A percentile compares a stretch with the other conserved stretches of the same genome.
These are phyloP conservation scores for Neodiprion fabricii DNA, from an alignment of 1,140 invertebrate species.

Conservation along the genomic window DNA sequence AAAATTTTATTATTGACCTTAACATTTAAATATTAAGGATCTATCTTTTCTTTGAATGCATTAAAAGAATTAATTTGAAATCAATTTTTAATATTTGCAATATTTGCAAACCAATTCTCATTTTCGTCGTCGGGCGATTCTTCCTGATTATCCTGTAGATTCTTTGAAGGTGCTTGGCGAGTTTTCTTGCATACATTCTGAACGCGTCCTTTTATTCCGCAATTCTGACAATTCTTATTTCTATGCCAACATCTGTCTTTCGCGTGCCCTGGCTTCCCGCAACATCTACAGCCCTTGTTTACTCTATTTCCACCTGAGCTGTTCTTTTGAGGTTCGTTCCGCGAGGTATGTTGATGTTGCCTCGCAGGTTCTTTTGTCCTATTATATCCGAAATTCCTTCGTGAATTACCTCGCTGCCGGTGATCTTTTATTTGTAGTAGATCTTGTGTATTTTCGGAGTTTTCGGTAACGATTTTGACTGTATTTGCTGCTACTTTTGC, in stretches of 20 bases:
- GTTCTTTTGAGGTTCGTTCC: background rate
- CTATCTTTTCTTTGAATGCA: slow-evolving; percentile 9
- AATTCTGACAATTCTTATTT: slow-evolving; percentile 15
- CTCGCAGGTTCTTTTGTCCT: background rate
- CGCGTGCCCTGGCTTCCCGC: slow-evolving; percentile 13
- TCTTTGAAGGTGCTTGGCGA: background rate
- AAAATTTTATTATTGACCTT: slow-evolving; percentile 11
- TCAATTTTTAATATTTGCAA: background rate
- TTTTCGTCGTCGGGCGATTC: background rate
- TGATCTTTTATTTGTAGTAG: background rate
- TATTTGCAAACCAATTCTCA: background rate
- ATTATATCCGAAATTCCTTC: too few species aligned
- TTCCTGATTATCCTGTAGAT: background rate
- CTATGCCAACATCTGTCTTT: slow-evolving; percentile 13
- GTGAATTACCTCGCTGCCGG: background rate
- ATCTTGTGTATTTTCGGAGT: background rate
- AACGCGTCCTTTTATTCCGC: slow-evolving; percentile 14
- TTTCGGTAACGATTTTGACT: background rate
- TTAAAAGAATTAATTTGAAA: background rate
- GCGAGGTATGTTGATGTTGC: background rate
- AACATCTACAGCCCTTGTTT: slow-evolving; percentile 1
- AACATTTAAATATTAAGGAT: slow-evolving; percentile 13
- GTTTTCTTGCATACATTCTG: slow-evolving; percentile 12
- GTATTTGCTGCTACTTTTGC: slow-evolving; percentile 4
- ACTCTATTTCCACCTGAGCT: background rate